phyloP scores from a whole-genome alignment of 2,797 vertebrate genomes.

The Poliocrania exsul region DNA sequence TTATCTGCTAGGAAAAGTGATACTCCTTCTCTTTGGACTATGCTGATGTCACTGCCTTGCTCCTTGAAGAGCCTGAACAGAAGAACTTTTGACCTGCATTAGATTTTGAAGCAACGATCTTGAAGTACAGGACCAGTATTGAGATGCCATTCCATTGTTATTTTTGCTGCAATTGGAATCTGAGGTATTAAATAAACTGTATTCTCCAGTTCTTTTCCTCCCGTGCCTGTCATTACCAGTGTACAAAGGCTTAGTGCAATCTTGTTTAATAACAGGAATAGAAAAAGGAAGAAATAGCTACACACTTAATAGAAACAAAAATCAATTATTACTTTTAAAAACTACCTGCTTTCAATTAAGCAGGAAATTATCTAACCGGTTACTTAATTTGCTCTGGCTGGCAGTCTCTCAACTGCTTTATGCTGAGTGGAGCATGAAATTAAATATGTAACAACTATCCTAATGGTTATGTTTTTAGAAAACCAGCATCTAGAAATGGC shows the following conservation, averaged over 20 bases:
- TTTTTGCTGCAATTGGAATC: background rate
- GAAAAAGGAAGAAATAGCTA: constrained; percentile 62
- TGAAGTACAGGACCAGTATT: background rate
- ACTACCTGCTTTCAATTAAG: constrained; percentile 85
- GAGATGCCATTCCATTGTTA: background rate
- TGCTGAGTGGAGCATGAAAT: constrained; percentile 85
- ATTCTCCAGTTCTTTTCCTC: background rate
- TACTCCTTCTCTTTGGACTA: background rate
- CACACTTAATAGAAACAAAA: constrained; percentile 76
- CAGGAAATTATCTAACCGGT: constrained; percentile 82
- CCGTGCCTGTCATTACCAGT: background rate
- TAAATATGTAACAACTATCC: constrained; percentile 81
- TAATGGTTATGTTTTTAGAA: constrained; percentile 75
- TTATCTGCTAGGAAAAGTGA: background rate
- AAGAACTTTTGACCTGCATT: background rate
- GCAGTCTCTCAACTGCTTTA: constrained; percentile 78
- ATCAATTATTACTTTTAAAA: constrained; percentile 81
- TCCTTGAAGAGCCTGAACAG: background rate
- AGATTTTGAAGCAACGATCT: background rate
- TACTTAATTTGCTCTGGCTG: constrained; percentile 82
- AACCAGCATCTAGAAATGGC: constrained; percentile 61
- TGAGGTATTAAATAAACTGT: background rate
- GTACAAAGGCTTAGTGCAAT: constrained; percentile 51
- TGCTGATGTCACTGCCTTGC: background rate
- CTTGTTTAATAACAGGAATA: constrained; percentile 58